Conservation (phyloP, 2,888 invertebrate species). For the Pollenia griseotomentosa region DNA sequence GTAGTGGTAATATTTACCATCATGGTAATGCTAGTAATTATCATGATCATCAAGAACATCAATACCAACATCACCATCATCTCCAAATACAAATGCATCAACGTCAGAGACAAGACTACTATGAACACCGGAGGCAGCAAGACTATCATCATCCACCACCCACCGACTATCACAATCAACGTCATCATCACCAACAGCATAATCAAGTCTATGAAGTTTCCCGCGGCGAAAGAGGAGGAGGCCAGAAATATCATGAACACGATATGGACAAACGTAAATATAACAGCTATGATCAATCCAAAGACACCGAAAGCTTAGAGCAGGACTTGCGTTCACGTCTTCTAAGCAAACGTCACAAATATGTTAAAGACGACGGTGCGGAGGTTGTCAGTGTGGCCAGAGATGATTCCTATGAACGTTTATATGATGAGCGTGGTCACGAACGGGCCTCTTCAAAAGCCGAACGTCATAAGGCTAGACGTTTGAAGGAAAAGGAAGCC, state of each 20-base stretch:
- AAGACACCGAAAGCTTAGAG: conserved; percentile 87
- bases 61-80: conserved; percentile 76
- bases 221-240: conserved; percentile 76
- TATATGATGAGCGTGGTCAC: conserved; percentile 77
- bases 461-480: conserved; percentile 77
- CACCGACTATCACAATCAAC: conserved; percentile 81
- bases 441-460: conserved; percentile 74
- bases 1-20: conserved; percentile 68
- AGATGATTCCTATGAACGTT: conserved; percentile 59
- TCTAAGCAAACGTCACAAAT: conserved; percentile 88
- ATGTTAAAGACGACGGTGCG: conserved; percentile 85
- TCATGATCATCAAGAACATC: conserved; percentile 76
- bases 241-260: conserved; percentile 80
- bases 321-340: conserved; percentile 91
- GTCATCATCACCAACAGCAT: conserved; percentile 68
- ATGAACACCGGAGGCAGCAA: conserved; percentile 72
- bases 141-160: conserved; percentile 67
- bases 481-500: conserved; percentile 75
- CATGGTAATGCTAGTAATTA: conserved; percentile 67
- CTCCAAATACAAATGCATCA: conserved; percentile 72
- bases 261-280: conserved; percentile 75
- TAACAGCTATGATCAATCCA: conserved; percentile 76
- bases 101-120: conserved; percentile 74
- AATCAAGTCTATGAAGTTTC: conserved; percentile 62
- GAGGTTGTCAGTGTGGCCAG: conserved; percentile 43